Percentiles rank a stretch among this genome's conserved stretches.
Evolutionary conservation across 2,888 invertebrate species (phyloP).

Genomic region (Tricholauxania praeusta): DNA sequence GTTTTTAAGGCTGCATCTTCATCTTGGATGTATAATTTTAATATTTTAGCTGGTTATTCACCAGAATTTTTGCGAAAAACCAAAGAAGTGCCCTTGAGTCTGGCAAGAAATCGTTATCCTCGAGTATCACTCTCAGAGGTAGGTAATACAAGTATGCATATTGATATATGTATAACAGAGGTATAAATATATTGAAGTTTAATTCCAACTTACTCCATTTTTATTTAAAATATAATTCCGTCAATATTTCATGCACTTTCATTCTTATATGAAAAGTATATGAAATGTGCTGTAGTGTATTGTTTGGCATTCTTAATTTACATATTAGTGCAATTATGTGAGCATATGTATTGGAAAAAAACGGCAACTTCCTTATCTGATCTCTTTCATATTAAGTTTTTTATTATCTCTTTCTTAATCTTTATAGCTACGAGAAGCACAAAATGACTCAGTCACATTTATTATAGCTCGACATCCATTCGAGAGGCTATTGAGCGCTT

Average conservation of each 20-base stretch:
- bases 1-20: slow-evolving; percentile 89
- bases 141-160: slow-evolving; percentile 14
- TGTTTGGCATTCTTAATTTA: no score
- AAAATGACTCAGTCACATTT: slow-evolving; percentile 83
- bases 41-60: slow-evolving; percentile 85
- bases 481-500: slow-evolving; percentile 83
- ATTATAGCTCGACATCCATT: slow-evolving; percentile 86
- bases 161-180: no score
- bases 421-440: slow-evolving; percentile 75
- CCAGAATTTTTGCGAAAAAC: slow-evolving; percentile 82
- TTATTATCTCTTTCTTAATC: slow-evolving; percentile 19
- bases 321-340: no score
- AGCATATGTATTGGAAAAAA: no score
- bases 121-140: slow-evolving; percentile 78
- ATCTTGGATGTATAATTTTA: slow-evolving; percentile 93
- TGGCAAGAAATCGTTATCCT: slow-evolving; percentile 84
- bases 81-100: slow-evolving; percentile 80
- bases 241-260: no score
- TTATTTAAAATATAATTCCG: no score
- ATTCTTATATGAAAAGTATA: no score
- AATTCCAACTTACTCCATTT: no score
- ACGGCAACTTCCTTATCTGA: background rate
- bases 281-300: no score
- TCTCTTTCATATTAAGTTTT: slow-evolving; percentile 23
- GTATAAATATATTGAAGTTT: no score